These are phyloP conservation scores for Sarcophaga carnaria DNA, from an alignment of 2,888 invertebrate species.

Conservation along the genomic window DNA sequence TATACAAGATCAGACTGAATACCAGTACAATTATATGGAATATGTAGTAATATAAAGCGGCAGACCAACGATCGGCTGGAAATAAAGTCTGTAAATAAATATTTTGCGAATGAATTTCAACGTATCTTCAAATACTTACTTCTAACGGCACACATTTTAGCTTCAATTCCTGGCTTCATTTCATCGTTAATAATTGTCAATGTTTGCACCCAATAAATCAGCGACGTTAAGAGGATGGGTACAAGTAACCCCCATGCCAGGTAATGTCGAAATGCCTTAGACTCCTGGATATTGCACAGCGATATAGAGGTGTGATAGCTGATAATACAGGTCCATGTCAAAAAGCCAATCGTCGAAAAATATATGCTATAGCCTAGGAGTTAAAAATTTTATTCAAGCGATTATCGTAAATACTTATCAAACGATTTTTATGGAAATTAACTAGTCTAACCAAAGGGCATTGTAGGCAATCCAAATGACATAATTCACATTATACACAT, in stretches of 20 bases:
- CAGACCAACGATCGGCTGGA: constrained; percentile 33
- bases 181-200: not conserved
- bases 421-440: not conserved
- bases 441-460: too few relatives aligned
- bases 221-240: not conserved
- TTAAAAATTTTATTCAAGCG: not conserved
- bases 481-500: too few relatives aligned
- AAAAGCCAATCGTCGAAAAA: constrained; percentile 19
- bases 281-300: not conserved
- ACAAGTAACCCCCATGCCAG: not conserved
- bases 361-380: constrained; percentile 22
- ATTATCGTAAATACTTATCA: not conserved
- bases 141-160: not conserved
- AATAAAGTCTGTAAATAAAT: not conserved
- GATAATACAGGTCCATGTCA: constrained; percentile 32
- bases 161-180: constrained; percentile 24
- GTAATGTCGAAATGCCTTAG: not conserved
- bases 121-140: constrained; percentile 5
- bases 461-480: too few relatives aligned
- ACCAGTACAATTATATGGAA: constrained; percentile 25
- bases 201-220: not conserved
- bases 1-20: constrained; percentile 25
- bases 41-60: constrained; percentile 32
- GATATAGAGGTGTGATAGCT: constrained; percentile 15
- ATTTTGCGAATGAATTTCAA: too few relatives aligned